Conservation (phyloP, 2,797 vertebrate species). For the Bradypodion pumilum region DNA sequence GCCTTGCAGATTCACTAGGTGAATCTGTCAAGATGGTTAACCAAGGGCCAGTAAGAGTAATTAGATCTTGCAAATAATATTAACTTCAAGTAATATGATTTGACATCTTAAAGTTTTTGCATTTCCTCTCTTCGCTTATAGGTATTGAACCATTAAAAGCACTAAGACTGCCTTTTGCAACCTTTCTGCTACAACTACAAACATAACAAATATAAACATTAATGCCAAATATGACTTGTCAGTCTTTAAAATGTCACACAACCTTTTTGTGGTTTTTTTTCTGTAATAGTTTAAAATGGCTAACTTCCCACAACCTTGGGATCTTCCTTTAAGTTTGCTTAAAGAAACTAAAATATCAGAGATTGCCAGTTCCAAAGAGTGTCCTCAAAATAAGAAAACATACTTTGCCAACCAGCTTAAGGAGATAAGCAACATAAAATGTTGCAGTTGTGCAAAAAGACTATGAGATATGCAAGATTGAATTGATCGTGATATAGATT, state of each 20-base stretch:
- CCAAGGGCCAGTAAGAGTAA: background rate
- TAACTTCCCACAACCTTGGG: no score
- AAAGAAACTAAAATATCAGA: background rate
- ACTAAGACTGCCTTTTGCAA: background rate
- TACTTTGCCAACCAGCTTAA: background rate
- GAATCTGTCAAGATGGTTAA: background rate
- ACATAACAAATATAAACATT: no score
- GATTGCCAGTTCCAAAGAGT: background rate
- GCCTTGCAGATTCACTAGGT: background rate
- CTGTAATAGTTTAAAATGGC: no score
- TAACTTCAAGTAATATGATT: background rate
- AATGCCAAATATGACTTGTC: no score
- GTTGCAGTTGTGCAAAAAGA: background rate
- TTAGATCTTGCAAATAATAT: background rate
- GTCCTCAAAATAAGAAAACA: background rate
- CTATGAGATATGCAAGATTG: background rate
- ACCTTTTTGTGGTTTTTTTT: no score
- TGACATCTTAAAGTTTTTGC: background rate
- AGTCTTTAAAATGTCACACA: no score
- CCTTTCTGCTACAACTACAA: background rate
- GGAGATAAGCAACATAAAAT: background rate
- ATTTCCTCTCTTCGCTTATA: background rate
- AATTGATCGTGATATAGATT: background rate
- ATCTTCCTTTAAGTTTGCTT: no score
- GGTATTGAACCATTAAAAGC: background rate